phyloP scores from a whole-genome alignment of 30 jellyfish, hydroid and myxozoan species.

The Haliclystus octoradiatus region DNA sequence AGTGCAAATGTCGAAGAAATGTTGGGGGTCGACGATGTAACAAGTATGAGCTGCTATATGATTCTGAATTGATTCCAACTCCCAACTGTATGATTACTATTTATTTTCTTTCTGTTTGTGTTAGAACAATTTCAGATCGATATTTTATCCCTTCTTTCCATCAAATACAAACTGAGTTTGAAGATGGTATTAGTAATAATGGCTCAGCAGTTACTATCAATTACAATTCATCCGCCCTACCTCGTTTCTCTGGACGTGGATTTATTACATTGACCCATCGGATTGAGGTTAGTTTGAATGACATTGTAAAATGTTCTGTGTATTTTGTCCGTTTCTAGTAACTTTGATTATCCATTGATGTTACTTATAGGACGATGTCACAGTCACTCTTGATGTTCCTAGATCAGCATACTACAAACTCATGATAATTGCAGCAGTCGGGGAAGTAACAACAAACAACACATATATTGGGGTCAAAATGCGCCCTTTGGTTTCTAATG shows the following conservation, averaged over 20 bases:
- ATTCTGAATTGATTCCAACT: neutral
- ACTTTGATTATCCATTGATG: too few species aligned
- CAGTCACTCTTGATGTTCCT: neutral
- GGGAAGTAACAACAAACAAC: neutral
- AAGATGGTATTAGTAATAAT: conserved; percentile 76
- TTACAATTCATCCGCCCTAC: conserved; percentile 56
- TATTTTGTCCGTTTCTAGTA: too few species aligned
- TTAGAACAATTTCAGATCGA: conserved; percentile 42
- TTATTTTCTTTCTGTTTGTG: neutral
- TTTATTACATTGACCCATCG: conserved; percentile 35
- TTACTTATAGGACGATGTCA: neutral
- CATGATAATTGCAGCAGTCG: neutral
- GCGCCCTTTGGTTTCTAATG: neutral
- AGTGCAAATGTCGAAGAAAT: conserved; percentile 46
- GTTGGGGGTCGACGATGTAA: conserved; percentile 9
- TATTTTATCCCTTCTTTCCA: conserved; percentile 67
- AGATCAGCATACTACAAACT: neutral
- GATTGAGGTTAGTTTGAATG: conserved; percentile 55
- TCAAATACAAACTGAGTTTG: conserved; percentile 68
- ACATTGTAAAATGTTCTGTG: too few species aligned
- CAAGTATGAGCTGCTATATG: neutral
- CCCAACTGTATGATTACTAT: too few species aligned
- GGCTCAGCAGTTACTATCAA: conserved; percentile 77
- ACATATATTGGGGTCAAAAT: neutral
- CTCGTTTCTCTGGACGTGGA: conserved; percentile 84